A percentile compares a stretch with the other conserved stretches of the same genome.
phyloP scores from a whole-genome alignment of 1,140 invertebrate genomes.

The Orchesella cincta region DNA sequence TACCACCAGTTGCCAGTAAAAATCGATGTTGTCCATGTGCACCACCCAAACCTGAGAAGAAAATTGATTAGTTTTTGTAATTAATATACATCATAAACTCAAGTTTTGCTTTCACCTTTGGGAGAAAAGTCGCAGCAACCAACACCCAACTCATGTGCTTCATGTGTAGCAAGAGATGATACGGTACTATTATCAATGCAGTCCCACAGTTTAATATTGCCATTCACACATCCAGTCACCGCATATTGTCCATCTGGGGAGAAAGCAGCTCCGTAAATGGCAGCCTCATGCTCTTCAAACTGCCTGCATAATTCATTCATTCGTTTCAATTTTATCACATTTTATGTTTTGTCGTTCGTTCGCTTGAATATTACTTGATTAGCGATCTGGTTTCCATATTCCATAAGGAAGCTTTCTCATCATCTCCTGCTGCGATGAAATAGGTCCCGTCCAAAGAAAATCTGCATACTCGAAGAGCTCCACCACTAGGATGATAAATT shows the following conservation, averaged over 20 bases:
- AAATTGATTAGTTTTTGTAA: conserved; percentile 17
- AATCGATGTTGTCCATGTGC: conserved; percentile 55
- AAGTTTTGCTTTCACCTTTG: no score
- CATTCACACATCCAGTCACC: conserved; percentile 48
- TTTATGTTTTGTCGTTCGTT: conserved; percentile 39
- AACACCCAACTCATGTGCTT: conserved; percentile 72
- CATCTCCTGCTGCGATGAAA: conserved; percentile 71
- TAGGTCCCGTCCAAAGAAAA: conserved; percentile 67
- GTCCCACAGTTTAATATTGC: conserved; percentile 43
- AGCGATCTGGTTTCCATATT: conserved; percentile 62
- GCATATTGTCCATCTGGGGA: conserved; percentile 45
- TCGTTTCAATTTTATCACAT: background rate
- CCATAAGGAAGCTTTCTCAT: conserved; percentile 71
- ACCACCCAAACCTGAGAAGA: conserved; percentile 48
- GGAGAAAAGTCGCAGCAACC: conserved; percentile 68
- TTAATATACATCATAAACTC: background rate
- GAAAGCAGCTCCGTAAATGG: conserved; percentile 47
- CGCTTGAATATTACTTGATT: conserved; percentile 55
- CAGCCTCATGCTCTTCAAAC: conserved; percentile 46
- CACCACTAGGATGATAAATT: conserved; percentile 57
- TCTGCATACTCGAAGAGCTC: conserved; percentile 62
- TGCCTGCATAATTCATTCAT: conserved; percentile 36
- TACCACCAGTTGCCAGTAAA: conserved; percentile 69
- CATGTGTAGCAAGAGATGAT: conserved; percentile 55
- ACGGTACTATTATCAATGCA: conserved; percentile 55